Percentiles rank a stretch among this genome's conserved stretches.
Conservation (phyloP, 2,888 invertebrate genomes). For the Nomada ferruginata region DNA sequence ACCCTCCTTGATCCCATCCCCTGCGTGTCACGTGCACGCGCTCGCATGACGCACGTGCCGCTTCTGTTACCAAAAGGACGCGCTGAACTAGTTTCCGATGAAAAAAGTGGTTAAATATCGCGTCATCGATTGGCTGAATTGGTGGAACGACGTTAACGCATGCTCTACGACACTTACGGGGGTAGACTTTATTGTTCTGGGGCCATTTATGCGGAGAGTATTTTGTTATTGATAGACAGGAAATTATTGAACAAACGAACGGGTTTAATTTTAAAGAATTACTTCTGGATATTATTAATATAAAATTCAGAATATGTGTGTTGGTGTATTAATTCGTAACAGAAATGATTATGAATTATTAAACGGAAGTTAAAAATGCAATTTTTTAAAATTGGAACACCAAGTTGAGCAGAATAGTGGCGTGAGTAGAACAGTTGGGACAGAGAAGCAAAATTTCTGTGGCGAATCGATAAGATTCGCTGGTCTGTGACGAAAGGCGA, state of each 20-base stretch:
- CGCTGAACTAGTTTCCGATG: conserved; percentile 11
- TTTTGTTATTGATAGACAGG: not conserved
- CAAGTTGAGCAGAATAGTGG: too few relatives aligned
- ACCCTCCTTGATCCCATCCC: conserved; percentile 67
- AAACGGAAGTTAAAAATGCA: not conserved
- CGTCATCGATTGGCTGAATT: conserved; percentile 26
- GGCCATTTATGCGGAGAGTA: too few relatives aligned
- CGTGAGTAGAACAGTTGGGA: too few relatives aligned
- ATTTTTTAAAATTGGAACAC: not conserved
- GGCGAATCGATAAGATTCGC: not conserved
- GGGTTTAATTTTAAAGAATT: too few relatives aligned
- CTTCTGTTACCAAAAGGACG: conserved; percentile 53
- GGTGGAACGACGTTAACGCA: not conserved
- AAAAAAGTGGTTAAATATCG: conserved; percentile 17
- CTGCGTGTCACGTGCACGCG: conserved; percentile 79
- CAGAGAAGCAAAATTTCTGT: not conserved
- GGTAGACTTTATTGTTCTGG: too few relatives aligned
- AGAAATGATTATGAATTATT: not conserved
- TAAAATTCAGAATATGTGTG: too few relatives aligned
- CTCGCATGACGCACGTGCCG: conserved; percentile 72
- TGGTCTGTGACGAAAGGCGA: not conserved
- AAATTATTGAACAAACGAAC: not conserved
- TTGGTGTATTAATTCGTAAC: too few relatives aligned
- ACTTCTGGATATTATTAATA: too few relatives aligned
- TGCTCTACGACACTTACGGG: not conserved